Conservation (phyloP, 2,113 vertebrate species). For the Centropus bengalensis region DNA sequence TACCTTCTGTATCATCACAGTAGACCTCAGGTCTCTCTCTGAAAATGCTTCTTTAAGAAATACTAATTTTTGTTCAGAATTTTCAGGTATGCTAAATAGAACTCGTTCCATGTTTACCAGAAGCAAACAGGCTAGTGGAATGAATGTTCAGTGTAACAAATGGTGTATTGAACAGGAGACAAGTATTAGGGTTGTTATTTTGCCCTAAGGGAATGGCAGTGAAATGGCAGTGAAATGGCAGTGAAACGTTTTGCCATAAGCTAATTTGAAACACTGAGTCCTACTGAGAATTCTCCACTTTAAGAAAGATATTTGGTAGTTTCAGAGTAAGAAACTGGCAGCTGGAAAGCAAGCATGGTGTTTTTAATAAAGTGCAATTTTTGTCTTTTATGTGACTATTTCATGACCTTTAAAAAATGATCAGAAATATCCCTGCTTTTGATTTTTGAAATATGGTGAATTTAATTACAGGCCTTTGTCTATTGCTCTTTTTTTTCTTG, state of each 20-base stretch:
- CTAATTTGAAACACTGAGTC: not conserved
- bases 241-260: not conserved
- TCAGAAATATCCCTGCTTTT: slow-evolving; percentile 13
- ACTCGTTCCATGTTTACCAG: not conserved
- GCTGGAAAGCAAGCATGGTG: not conserved
- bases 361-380: slow-evolving; percentile 25
- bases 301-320: not conserved
- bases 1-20: not conserved
- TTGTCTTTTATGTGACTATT: slow-evolving; percentile 23
- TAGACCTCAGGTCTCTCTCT: not conserved
- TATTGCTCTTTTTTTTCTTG: not conserved
- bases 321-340: not conserved
- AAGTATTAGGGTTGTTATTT: not conserved
- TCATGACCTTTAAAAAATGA: slow-evolving; percentile 25
- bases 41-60: not conserved
- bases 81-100: not conserved
- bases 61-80: not conserved
- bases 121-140: not conserved
- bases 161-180: rapidly evolving
- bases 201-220: not conserved
- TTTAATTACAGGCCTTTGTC: not conserved
- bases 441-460: not conserved
- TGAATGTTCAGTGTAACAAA: not conserved
- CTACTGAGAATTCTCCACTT: not conserved
- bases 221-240: not conserved